phyloP scores from a whole-genome alignment of 2,888 invertebrate species.

The Calameuta pallipes region DNA sequence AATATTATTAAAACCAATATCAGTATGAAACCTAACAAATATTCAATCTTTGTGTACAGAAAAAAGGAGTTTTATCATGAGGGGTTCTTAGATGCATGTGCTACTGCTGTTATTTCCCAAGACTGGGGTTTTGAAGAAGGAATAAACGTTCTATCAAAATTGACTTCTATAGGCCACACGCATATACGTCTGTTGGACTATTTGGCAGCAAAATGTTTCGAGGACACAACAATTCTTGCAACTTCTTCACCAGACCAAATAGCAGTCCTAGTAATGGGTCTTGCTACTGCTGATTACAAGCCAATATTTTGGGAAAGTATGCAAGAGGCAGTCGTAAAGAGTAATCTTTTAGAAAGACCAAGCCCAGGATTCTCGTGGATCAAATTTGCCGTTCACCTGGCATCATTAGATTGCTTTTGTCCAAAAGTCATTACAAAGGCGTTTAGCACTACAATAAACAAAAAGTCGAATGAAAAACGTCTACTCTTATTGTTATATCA shows the following conservation, averaged over 20 bases:
- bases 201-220: slow-evolving; percentile 67
- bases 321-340: slow-evolving; percentile 63
- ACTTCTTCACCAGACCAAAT: slow-evolving; percentile 65
- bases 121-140: slow-evolving; percentile 32
- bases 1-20: background rate
- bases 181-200: slow-evolving; percentile 72
- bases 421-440: slow-evolving; percentile 68
- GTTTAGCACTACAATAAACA: slow-evolving; percentile 62
- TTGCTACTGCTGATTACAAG: slow-evolving; percentile 73
- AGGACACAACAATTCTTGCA: slow-evolving; percentile 64
- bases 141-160: slow-evolving; percentile 18
- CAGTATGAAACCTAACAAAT: background rate
- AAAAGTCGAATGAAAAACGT: slow-evolving; percentile 39
- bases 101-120: slow-evolving; percentile 51
- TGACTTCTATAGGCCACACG: slow-evolving; percentile 34
- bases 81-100: slow-evolving; percentile 70
- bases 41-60: background rate
- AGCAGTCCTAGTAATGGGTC: slow-evolving; percentile 69
- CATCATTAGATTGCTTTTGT: slow-evolving; percentile 72
- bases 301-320: slow-evolving; percentile 71
- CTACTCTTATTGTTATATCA: slow-evolving; percentile 69
- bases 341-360: slow-evolving; percentile 41
- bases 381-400: slow-evolving; percentile 70
- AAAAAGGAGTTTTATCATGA: slow-evolving; percentile 72
- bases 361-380: background rate